Percentiles rank a stretch among this genome's conserved stretches.
These are phyloP conservation scores for Pycnomerus fuliginosus DNA, from an alignment of 2,888 invertebrate genomes.

Conservation along the genomic window DNA sequence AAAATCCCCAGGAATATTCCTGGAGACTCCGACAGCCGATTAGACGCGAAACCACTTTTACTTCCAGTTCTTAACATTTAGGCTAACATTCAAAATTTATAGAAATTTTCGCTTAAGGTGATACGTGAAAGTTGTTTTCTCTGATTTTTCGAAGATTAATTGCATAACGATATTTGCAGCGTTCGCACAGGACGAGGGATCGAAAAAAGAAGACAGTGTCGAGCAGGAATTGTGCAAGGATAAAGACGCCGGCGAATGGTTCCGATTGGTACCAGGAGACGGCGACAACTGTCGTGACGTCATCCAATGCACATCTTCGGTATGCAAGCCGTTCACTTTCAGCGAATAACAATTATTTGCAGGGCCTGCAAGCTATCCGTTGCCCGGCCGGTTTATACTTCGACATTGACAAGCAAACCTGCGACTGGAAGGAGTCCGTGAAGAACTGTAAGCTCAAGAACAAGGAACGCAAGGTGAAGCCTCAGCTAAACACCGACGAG, in stretches of 20 bases:
- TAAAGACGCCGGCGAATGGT: constrained; percentile 95
- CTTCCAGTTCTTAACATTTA: no score
- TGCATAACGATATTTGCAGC: constrained; percentile 16
- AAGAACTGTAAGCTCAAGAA: constrained; percentile 89
- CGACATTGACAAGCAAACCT: constrained; percentile 93
- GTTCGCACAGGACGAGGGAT: constrained; percentile 58
- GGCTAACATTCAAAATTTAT: no score
- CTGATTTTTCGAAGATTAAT: constrained; percentile 33
- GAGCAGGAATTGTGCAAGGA: constrained; percentile 89
- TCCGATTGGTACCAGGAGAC: constrained; percentile 84
- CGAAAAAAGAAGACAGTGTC: constrained; percentile 83
- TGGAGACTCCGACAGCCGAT: no score
- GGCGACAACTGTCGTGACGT: constrained; percentile 93
- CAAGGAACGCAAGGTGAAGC: constrained; percentile 85
- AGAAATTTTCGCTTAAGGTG: constrained; percentile 25
- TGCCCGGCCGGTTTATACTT: constrained; percentile 91
- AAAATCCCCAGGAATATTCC: background rate
- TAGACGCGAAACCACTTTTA: background rate
- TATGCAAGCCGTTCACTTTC: no score
- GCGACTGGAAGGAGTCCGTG: constrained; percentile 93
- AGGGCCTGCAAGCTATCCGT: constrained; percentile 90
- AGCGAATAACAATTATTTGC: no score
- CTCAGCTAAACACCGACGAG: constrained; percentile 84
- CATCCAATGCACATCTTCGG: constrained; percentile 92
- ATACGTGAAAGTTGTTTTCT: constrained; percentile 46